Percentiles rank a stretch among this genome's conserved stretches.
phyloP scores from a whole-genome alignment of 2,888 invertebrate species.

The Brachyopa scutellaris region DNA sequence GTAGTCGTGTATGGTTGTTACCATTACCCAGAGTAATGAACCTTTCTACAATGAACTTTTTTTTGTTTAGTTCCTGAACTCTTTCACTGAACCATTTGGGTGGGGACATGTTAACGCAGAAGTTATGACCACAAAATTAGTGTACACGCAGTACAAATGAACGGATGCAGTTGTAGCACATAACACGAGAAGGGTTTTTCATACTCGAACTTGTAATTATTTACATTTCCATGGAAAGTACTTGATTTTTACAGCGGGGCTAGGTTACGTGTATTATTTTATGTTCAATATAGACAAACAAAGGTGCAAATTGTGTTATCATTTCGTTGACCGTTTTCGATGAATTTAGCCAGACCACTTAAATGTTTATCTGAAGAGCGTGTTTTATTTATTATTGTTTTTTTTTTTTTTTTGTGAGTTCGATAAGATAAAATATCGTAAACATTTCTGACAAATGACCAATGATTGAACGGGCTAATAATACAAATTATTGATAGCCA shows the following conservation, averaged over 20 bases:
- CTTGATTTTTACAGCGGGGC: background rate
- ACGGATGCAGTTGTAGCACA: slow-evolving; percentile 3
- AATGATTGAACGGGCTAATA: slow-evolving; percentile 1
- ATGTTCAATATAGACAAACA: no score
- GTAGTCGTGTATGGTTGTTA: slow-evolving; percentile 1
- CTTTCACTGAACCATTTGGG: background rate
- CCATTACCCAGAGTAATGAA: slow-evolving; percentile 38
- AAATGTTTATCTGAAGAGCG: background rate
- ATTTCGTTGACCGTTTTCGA: background rate
- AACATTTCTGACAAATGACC: slow-evolving; percentile 14
- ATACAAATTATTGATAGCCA: background rate
- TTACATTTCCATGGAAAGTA: slow-evolving; percentile 14
- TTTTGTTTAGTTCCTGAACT: no score
- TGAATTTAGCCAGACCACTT: slow-evolving; percentile 19
- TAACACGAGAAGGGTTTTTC: slow-evolving; percentile 3
- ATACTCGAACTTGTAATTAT: no score
- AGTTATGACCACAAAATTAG: slow-evolving; percentile 61
- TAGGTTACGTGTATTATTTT: background rate
- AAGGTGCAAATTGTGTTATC: slow-evolving; percentile 18
- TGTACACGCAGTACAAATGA: no score
- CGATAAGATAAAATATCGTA: slow-evolving; percentile 4
- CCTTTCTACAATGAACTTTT: no score
- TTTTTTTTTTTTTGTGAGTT: no score
- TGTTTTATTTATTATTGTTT: no score
- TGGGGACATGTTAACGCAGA: slow-evolving; percentile 34